Base-by-base conservation (phyloP, 2,113 vertebrate genomes). In the Zonotrichia leucophrys region DNA sequence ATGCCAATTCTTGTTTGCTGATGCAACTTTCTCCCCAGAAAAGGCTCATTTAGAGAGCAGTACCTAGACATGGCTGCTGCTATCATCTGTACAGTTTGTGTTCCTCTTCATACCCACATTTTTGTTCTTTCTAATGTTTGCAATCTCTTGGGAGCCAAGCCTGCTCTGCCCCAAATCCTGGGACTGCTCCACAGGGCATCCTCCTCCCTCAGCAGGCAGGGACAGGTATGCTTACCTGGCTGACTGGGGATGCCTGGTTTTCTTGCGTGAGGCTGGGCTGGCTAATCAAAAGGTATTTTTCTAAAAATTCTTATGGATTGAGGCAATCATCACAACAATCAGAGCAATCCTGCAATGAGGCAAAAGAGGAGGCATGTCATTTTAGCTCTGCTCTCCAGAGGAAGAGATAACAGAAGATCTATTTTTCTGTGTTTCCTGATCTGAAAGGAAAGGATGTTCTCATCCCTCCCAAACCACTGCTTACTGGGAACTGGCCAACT, bases 271-370 rank as follows among this genome's bases (percentile, higher is more conserved):
- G 64, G 44, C 52, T 49, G 49, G 39, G 47, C 39, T 72, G 62
- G 60, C 60, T 91, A 89, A 93, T 90, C 82, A 80, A 92, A 94
- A 75, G 81, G 62, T 90, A 85, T 87, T 92, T 95, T 92, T 91
- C 75, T 87, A 83, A 50, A 91, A 62, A 87, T 87, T 92, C 42
- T 67, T 79, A 74, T 5, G 59, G 81, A 79, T 80, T 41, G 70
- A 88, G 67, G 87, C 78, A 95, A 91, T 95, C 84, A 85, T 74
- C 72, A 90, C 90, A 92, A 94, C 79, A 88, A 90, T 86, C 92
- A 86, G 68, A 92, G 73, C 68, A 86, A 83, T 50, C 27, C 66
- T 3, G 5, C 46, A 25, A 76, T 15, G 64, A 95, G 60, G 63
- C 7, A 8, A 69, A 62, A 55, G 68, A 88, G 35, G 47, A 67